Evolutionary conservation across 2,888 invertebrate genomes (phyloP).

Genomic region (Hemaris fuciformis): DNA sequence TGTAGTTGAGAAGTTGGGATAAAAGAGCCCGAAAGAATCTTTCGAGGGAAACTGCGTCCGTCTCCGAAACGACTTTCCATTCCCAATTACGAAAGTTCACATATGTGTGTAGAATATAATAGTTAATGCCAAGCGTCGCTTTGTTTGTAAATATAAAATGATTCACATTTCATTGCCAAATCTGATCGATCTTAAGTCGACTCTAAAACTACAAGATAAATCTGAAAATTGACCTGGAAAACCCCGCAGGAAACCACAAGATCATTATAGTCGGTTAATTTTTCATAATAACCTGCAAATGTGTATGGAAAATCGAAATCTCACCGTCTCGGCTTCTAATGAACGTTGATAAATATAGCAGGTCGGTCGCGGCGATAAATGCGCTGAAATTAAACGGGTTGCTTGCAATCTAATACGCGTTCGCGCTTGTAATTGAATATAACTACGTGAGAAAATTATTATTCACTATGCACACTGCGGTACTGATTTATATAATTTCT

Average conservation of each 20-base stretch:
- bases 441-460: slow-evolving; percentile 12
- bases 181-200: too few species aligned
- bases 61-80: too few species aligned
- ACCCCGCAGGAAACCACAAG: too few species aligned
- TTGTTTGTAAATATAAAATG: too few species aligned
- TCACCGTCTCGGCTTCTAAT: background rate
- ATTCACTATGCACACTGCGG: background rate
- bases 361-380: background rate
- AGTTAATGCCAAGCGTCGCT: too few species aligned
- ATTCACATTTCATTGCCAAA: background rate
- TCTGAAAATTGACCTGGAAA: too few species aligned
- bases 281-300: background rate
- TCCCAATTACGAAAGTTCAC: too few species aligned
- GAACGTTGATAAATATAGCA: background rate
- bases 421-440: slow-evolving; percentile 11
- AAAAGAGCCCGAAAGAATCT: too few species aligned
- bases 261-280: background rate
- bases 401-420: background rate
- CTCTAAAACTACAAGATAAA: too few species aligned
- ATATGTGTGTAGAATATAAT: too few species aligned
- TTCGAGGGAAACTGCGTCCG: too few species aligned
- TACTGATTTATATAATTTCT: background rate
- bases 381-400: slow-evolving; percentile 6
- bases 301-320: background rate
- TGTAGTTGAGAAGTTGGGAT: too few species aligned